Conservation (phyloP, 2,797 vertebrate genomes). For the Schizothorax lantsangensis region DNA sequence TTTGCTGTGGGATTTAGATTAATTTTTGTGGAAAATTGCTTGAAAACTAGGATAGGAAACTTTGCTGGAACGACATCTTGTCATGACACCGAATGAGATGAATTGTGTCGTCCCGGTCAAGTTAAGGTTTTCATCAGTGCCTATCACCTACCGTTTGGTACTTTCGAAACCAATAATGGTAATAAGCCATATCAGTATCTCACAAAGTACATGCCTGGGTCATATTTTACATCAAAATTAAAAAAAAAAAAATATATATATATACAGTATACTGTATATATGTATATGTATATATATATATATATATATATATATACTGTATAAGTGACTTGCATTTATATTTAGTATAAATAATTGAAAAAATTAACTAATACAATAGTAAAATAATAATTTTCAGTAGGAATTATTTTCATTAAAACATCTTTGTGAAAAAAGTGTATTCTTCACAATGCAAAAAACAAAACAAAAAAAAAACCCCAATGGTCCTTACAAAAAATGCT, state of each 20-base stretch:
- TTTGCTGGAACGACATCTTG: not conserved
- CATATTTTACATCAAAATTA: not conserved
- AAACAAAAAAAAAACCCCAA: too few species aligned
- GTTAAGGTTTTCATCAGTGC: not conserved
- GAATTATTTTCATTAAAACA: not conserved
- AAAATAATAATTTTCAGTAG: not conserved
- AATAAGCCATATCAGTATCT: not conserved
- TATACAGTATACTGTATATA: too few species aligned
- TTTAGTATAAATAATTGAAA: not conserved
- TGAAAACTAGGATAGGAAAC: conserved; percentile 15
- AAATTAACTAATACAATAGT: not conserved
- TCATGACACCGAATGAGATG: not conserved
- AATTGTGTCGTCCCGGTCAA: not conserved
- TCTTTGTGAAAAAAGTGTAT: not conserved
- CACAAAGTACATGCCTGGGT: not conserved
- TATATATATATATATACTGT: not conserved
- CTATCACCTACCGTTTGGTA: not conserved
- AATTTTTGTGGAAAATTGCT: not conserved
- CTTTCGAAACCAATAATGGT: not conserved
- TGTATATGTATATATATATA: not conserved
- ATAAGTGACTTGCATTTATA: not conserved
- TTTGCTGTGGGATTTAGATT: not conserved
- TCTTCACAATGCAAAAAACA: too few species aligned
- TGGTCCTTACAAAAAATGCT: too few species aligned
- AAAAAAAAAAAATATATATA: not conserved